Evolutionary conservation across 35 echinoderm and acorn worm genomes (phyloP).

Genomic region (Anneissia japonica): DNA sequence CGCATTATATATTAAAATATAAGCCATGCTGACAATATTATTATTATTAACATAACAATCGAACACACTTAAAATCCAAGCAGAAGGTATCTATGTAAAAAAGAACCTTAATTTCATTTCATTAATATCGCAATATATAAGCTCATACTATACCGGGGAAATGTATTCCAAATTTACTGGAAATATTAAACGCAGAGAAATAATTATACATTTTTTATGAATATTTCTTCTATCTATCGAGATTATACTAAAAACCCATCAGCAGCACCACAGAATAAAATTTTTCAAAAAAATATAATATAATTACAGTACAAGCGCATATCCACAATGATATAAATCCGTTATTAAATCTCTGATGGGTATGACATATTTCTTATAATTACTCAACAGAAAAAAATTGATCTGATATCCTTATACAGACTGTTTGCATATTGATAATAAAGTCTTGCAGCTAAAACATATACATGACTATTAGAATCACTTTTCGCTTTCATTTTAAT

Average conservation of each 20-base stretch:
- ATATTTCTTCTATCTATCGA: neutral
- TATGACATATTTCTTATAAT: neutral
- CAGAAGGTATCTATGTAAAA: neutral
- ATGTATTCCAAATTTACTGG: neutral
- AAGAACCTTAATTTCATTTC: neutral
- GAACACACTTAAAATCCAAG: neutral
- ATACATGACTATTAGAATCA: neutral
- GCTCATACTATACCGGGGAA: neutral
- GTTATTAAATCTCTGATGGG: neutral
- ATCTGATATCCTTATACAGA: neutral
- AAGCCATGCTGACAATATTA: neutral
- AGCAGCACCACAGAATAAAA: neutral
- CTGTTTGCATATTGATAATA: neutral
- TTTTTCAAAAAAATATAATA: neutral
- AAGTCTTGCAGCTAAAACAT: neutral
- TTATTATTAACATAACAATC: neutral
- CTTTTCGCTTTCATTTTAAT: neutral
- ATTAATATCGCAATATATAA: neutral
- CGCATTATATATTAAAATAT: neutral
- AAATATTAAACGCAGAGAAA: neutral
- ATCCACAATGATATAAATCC: neutral
- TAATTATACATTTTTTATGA: no score
- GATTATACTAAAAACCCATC: neutral
- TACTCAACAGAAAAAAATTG: no score
- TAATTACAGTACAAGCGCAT: neutral